phyloP scores from a whole-genome alignment of 2,888 invertebrate genomes.

The Alentia gelatinosa region DNA sequence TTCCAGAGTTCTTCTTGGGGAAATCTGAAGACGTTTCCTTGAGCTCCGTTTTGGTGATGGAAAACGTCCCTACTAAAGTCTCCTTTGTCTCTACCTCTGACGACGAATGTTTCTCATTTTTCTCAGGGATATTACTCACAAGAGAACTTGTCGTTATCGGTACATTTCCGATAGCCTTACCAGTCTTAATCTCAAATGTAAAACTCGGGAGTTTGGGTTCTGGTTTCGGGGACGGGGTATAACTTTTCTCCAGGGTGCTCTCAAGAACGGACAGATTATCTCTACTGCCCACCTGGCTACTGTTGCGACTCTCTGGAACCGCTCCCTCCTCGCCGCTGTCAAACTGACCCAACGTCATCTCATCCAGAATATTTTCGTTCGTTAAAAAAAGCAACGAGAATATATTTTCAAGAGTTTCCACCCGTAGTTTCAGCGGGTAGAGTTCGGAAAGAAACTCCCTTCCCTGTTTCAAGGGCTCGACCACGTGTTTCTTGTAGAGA shows the following conservation, averaged over 20 bases:
- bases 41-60: slow-evolving; percentile 49
- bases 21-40: slow-evolving; percentile 2
- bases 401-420: slow-evolving; percentile 87
- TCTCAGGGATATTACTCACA: background rate
- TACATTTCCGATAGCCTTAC: background rate
- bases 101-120: background rate
- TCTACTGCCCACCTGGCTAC: slow-evolving; percentile 29
- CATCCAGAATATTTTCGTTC: slow-evolving; percentile 84
- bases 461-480: background rate
- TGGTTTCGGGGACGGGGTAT: background rate
- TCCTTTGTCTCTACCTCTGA: background rate
- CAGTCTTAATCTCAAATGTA: too few relatives aligned
- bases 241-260: background rate
- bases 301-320: slow-evolving; percentile 14
- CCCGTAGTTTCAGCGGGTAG: slow-evolving; percentile 75
- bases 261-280: slow-evolving; percentile 34
- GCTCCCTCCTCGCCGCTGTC: slow-evolving; percentile 57
- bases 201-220: background rate
- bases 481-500: slow-evolving; percentile 15
- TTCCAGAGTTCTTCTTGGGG: slow-evolving; percentile 5
- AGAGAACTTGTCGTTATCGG: background rate
- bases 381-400: slow-evolving; percentile 87
- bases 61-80: slow-evolving; percentile 9
- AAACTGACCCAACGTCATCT: background rate
- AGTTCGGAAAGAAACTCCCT: slow-evolving; percentile 68